phyloP scores from a whole-genome alignment of 1,140 invertebrate genomes.

The Pogonomyrmex barbatus region DNA sequence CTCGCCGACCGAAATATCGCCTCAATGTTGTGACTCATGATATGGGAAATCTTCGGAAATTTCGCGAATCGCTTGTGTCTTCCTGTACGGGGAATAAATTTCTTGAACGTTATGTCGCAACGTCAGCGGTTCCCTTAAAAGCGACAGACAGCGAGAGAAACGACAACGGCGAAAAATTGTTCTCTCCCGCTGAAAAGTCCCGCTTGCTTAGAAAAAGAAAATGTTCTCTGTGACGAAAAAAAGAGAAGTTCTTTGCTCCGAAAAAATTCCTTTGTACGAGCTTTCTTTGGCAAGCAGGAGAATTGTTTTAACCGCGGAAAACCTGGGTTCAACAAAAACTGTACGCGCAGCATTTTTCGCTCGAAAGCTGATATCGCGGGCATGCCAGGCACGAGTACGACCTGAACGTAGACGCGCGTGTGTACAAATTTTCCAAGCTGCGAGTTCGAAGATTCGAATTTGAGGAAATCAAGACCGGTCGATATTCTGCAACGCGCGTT shows the following conservation, averaged over 20 bases:
- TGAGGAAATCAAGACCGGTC: neutral
- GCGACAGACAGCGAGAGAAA: neutral
- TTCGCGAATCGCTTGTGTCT: neutral
- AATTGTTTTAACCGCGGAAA: constrained; percentile 30
- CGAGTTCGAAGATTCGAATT: neutral
- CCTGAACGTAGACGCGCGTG: neutral
- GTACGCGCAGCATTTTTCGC: neutral
- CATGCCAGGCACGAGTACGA: neutral
- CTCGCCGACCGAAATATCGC: neutral
- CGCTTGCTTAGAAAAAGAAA: neutral
- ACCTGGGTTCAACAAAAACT: neutral
- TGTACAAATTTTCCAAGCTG: neutral
- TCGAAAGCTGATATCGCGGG: neutral
- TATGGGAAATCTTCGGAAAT: neutral
- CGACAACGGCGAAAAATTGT: neutral
- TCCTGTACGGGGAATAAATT: neutral
- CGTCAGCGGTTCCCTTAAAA: neutral
- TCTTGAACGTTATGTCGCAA: neutral
- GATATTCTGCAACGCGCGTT: too few relatives aligned
- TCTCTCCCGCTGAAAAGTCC: neutral
- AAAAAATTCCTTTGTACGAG: constrained; percentile 36
- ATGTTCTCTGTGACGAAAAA: neutral
- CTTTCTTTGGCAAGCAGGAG: neutral
- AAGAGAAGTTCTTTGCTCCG: constrained; percentile 1
- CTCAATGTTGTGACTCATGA: neutral